Evolutionary conservation across 2,888 invertebrate species (phyloP), one percentile per base, ranked within the genome.

Genomic region (Anaspis maculata): DNA sequence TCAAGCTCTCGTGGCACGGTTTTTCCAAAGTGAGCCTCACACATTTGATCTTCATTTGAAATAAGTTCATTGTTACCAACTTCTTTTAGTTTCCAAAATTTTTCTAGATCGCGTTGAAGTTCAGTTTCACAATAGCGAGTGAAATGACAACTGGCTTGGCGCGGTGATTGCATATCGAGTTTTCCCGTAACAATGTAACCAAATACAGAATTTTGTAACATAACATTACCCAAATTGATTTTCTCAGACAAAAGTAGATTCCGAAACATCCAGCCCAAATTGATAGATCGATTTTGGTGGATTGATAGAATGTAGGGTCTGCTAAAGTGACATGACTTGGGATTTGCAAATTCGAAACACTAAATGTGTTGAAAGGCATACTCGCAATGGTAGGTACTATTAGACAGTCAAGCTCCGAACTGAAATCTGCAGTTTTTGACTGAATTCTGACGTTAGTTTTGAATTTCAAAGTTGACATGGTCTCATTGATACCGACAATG

Each of bases 141-240:
- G 28, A 2, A 30, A 3, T 9, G 22, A 6, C 9, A n/a, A n/a
- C n/a, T n/a, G n/a, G n/a, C n/a, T n/a, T n/a, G 9, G 9, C 11
- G 25, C 22, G 3, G n/a, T 2, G 11, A 23, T n/a, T 5, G 7
- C 10, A 27, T 13, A 6, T 14, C 10, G n/a, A 27, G 7, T n/a
- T n/a, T n/a, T 14, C 27, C 27, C 3, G 27, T n/a, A 6, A 27
- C 14, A 24, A 27, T 34, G 3, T 16, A 24, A 22, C 16, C 14
- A 2, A 30, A 9, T 13, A 13, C 10, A 6, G 32, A 24, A 26
- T 39, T 39, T 26, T 37, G 32, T 19, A 37, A 12, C 4, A 29
- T 24, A 2, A 36, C 34, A 24, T 21, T 21, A 2, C 34, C 37
- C 16, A 37, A 14, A 6, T 25, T 27, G 10, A 35, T 35, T 35